Evolutionary conservation across 2,113 vertebrate genomes (phyloP), one percentile per base, ranked within the genome.

Genomic region (Rhinoderma darwinii): DNA sequence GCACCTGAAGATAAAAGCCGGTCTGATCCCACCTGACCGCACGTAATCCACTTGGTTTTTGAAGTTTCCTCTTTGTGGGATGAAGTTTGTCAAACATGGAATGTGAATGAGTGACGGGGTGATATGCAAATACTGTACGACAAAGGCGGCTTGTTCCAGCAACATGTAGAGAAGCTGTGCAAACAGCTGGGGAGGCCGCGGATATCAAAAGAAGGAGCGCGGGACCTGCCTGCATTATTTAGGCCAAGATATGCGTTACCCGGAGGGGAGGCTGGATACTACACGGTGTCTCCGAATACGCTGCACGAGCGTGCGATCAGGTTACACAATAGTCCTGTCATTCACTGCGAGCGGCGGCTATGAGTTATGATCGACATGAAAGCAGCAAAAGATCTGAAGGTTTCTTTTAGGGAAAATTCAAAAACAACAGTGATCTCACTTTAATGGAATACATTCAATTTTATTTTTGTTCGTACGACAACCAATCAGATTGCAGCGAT

Each of bases 101-200:
- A 22, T 22, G 5, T 22, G 15, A 37, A 12, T 25, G 30, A 68
- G 12, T 25, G 41, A 20, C n/a, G 41, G 47, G 18, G 35, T 39
- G 20, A 84, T 41, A 84, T 54, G 32, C 44, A 72, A 54, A 73
- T 54, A 25, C 27, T 22, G 3, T 50, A 27, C 32, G 20, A 84
- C 82, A 74, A 84, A 39, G 44, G 68, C 35, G 44, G 30, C 17
- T 73, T 32, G 22, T 32, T 66, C 12, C 18, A n/a, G 59, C 41
- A 47, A 39, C 78, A 15, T 83, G n/a, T 7, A 56, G 50, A 37
- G 68, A 70, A 84, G 82, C 82, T 84, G 82, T 72, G 63, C 82
- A 74, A 84, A 84, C 51, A 84, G 15, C 32, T 39, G 30, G 44
- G 8, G 75, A 51, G 27, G 75, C 75, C 10, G 75, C 47, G 0